Evolutionary conservation across 2,113 vertebrate species (phyloP), one percentile per base, ranked within the genome.

Genomic region (Brachyistius frenatus): DNA sequence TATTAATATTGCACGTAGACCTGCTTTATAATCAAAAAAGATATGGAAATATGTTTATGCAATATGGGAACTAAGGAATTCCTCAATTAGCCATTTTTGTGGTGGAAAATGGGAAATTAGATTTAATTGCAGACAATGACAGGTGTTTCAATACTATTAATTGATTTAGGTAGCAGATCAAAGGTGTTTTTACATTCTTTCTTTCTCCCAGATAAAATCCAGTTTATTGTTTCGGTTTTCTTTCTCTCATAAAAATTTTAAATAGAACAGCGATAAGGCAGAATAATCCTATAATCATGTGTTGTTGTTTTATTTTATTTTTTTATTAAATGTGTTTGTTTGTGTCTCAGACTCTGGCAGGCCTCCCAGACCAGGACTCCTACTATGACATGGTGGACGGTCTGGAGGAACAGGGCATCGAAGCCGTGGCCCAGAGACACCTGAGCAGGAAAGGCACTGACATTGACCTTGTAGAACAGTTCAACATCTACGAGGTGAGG

Each of bases 341-440:
- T 69, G 60, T 73, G 60, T 73, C 57, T 54, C 88, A 99, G 98
- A 98, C 96, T 0, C 92, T 99, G 85, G 96, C 95, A 2, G 96
- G 96, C 37, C 93, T 99, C 84, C 95, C 97, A 86, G 98, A 99
- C 88, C 98, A 99, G 91, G 98, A 99, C 90, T 95, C 96, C 10
- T 99, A 97, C 94, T 99, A 99, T 5, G 97, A 99, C 0, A 95
- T 99, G 91, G 96, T 98, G 86, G 98, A 99, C 94, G 96, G 94
- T 93, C 94, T 99, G 88, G 98, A 99, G 93, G 98, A 99, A 80
- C 95, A 98, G 81, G 94, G 96, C 80, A 97, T 99, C 0, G 97
- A 98, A 65, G 86, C 88, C 2, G 93, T 96, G 91, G 96, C 96
- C 47, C 96, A 96, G 91, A 96, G 96, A 83, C 97, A 99, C 89